These are phyloP conservation scores for Griposia aprilina DNA, from an alignment of 2,888 invertebrate species.

Conservation along the genomic window DNA sequence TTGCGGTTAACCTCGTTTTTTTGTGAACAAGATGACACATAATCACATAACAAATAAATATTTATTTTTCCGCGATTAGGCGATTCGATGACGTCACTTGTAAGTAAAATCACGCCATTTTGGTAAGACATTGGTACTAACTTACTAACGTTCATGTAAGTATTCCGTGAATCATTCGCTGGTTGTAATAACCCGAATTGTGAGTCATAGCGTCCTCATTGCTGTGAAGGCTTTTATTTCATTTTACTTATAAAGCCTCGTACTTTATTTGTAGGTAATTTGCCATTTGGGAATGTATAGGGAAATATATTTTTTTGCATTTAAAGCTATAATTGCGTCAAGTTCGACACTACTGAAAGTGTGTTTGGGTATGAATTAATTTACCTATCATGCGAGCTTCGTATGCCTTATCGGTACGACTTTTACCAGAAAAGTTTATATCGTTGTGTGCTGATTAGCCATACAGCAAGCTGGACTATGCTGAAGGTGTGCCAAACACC, in stretches of 20 bases:
- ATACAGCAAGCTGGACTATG: neutral
- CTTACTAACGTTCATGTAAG: constrained; percentile 30
- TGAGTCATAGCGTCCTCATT: constrained; percentile 51
- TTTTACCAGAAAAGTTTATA: neutral
- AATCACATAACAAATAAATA: constrained; percentile 24
- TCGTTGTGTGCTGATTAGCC: neutral
- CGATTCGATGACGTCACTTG: constrained; percentile 40
- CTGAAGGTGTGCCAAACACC: neutral
- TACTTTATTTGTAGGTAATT: constrained; percentile 21
- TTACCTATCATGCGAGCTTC: neutral
- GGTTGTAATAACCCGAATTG: constrained; percentile 55
- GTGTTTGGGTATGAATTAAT: neutral
- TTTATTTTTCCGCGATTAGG: constrained; percentile 11
- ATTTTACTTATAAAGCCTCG: constrained; percentile 3
- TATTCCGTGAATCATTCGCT: constrained; percentile 49
- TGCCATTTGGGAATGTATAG: neutral
- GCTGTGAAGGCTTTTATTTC: constrained; percentile 36
- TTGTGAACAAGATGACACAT: constrained; percentile 29
- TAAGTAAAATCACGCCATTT: constrained; percentile 11
- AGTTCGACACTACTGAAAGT: neutral
- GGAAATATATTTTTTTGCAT: neutral
- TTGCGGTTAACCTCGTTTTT: constrained; percentile 35
- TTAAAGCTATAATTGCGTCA: neutral
- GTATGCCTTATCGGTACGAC: neutral
- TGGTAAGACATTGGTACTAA: constrained; percentile 18